Percentiles rank a stretch among this genome's conserved stretches.
Evolutionary conservation across 2,113 vertebrate genomes (phyloP).

Genomic region (Noctilio leporinus): DNA sequence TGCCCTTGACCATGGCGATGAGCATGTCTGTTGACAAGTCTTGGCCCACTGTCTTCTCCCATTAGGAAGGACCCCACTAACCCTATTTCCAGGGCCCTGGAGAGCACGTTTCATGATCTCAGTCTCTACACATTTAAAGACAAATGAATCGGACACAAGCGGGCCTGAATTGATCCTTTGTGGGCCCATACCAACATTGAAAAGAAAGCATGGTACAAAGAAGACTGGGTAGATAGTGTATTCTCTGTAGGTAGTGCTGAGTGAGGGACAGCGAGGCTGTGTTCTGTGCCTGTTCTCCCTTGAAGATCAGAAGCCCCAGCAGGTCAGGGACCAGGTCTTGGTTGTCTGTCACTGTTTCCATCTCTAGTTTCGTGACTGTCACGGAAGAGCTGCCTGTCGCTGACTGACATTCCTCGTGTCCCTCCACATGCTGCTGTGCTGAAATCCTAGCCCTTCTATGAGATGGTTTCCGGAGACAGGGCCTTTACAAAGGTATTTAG

Average conservation of each 20-base stretch:
- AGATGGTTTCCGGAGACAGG: not conserved
- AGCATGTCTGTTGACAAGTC: not conserved
- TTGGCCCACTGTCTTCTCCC: not conserved
- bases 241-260: not conserved
- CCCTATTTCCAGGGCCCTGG: not conserved
- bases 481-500: not conserved
- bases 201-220: not conserved
- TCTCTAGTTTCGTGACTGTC: not conserved
- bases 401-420: not conserved
- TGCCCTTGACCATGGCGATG: accelerated
- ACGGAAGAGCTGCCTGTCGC: not conserved
- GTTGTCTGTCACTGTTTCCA: not conserved
- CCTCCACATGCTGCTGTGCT: not conserved
- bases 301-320: too few relatives aligned
- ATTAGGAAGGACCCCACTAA: not conserved
- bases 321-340: not conserved
- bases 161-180: not conserved
- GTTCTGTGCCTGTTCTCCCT: not conserved
- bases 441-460: not conserved
- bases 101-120: not conserved
- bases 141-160: not conserved
- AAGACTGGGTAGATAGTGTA: not conserved
- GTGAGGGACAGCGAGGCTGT: not conserved
- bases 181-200: not conserved
- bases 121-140: not conserved